Evolutionary conservation across 2,888 invertebrate species (phyloP), one percentile per base, ranked within the genome.

Genomic region (Geotrupes spiniger): DNA sequence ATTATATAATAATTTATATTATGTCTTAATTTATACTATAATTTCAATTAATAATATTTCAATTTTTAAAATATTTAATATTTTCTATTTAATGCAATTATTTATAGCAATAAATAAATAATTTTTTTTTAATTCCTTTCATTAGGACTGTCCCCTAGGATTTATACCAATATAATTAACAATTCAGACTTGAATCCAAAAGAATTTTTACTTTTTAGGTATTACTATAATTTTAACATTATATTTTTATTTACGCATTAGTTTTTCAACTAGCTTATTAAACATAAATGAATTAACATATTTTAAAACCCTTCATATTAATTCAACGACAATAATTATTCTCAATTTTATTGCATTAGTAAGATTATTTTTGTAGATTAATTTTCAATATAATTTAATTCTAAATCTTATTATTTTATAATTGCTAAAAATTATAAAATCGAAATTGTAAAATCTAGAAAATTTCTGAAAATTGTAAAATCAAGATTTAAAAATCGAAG

Each of bases 81-180:
- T 76, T 65, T 77, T 66, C 63, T 72, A 70, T 70, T 66, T 79
- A 58, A 77, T 76, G 61, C 79, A 80, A 74, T 59, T 80, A 68
- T 75, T 75, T 69, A 70, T 68, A 54, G 60, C 68, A 52, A 69
- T 74, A 56, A 75, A 73, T 62, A 59, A 65, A 49, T 64, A 62
- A 51, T 62, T 63, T 58, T 54, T 66, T 60, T 67, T 75, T 61
- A 80, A 79, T 76, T 71, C 78, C 63, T 71, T 69, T 31, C 64
- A 79, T 66, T 56, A 81, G 47, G 81, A 81, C 0, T 81, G 81
- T 0, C 80, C 81, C 62, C 62, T 81, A 64, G 81, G 81, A 74
- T 82, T 82, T 74, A 69, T 80, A 0, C 78, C 81, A 2, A 82
- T 82, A 77, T 81, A 79, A 77, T 62, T 80, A 61, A 66, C 77